phyloP scores from a whole-genome alignment of 1,140 invertebrate genomes.

The Zaprionus tsacasi region DNA sequence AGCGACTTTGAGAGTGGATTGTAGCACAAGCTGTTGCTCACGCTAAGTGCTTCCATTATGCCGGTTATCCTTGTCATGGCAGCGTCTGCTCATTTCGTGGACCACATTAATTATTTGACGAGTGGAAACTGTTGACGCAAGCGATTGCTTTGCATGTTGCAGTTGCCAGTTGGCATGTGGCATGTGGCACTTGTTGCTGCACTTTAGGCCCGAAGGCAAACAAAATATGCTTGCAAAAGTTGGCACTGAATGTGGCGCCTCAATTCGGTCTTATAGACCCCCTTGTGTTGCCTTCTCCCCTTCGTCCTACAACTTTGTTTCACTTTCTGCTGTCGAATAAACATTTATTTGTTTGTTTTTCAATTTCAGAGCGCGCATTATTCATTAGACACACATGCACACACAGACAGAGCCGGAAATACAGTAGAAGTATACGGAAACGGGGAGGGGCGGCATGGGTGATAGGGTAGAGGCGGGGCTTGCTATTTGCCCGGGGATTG shows the following conservation, averaged over 20 bases:
- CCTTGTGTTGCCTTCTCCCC: background rate
- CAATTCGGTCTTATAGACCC: background rate
- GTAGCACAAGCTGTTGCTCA: constrained; percentile 31
- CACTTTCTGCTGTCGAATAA: constrained; percentile 21
- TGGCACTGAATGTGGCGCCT: constrained; percentile 28
- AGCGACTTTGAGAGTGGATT: no score
- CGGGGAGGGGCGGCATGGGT: background rate
- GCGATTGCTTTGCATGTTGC: constrained; percentile 60
- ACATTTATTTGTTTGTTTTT: constrained; percentile 76
- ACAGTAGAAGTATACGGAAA: background rate
- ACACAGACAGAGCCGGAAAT: constrained; percentile 6
- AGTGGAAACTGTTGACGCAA: constrained; percentile 70
- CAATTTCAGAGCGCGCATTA: constrained; percentile 69
- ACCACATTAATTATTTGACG: constrained; percentile 72
- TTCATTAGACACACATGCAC: constrained; percentile 57
- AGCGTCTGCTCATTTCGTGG: constrained; percentile 47
- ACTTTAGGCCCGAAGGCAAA: constrained; percentile 43
- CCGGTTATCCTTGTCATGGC: constrained; percentile 11
- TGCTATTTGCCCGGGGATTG: constrained; percentile 63
- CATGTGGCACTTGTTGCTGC: constrained; percentile 45
- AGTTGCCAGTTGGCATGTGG: constrained; percentile 22
- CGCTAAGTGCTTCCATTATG: constrained; percentile 36
- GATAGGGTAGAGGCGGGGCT: background rate
- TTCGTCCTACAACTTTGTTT: background rate
- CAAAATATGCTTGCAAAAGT: constrained; percentile 37